Conservation (phyloP, 1,140 invertebrate genomes). For the Phymorhynchus buccinoides region DNA sequence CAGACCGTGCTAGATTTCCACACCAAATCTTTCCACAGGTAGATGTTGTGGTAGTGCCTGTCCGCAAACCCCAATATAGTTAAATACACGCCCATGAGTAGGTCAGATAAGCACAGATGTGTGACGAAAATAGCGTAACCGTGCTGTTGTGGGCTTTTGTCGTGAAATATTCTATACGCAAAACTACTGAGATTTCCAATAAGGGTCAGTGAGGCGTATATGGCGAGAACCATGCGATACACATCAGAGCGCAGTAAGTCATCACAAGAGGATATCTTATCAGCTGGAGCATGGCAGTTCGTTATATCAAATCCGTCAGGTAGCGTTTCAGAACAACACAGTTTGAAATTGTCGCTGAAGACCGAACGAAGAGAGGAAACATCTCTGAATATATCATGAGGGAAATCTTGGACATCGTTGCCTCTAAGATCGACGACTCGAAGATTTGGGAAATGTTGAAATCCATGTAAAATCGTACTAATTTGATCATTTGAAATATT, state of each 20-base stretch:
- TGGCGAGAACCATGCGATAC: constrained; percentile 45
- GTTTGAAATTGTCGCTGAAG: constrained; percentile 39
- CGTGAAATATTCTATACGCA: constrained; percentile 22
- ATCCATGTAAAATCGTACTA: background rate
- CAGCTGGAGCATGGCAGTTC: constrained; percentile 34
- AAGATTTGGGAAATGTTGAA: background rate
- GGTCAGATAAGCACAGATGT: constrained; percentile 46
- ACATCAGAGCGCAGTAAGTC: constrained; percentile 46
- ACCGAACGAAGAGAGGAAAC: constrained; percentile 31
- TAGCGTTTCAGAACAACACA: constrained; percentile 48
- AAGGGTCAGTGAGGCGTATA: constrained; percentile 46
- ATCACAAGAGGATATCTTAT: constrained; percentile 54
- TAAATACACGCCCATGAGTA: constrained; percentile 42
- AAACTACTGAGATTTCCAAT: constrained; percentile 50
- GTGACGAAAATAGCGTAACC: constrained; percentile 51
- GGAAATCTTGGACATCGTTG: background rate
- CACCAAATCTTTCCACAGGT: constrained; percentile 23
- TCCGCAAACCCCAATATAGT: constrained; percentile 39
- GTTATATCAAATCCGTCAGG: constrained; percentile 31
- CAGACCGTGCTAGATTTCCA: constrained; percentile 36
- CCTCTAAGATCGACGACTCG: background rate
- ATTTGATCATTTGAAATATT: background rate
- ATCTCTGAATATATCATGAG: background rate
- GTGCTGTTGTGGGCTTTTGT: background rate
- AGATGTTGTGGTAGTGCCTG: constrained; percentile 51